Conservation (phyloP, 2,113 vertebrate genomes). For the Anoura caudifer region DNA sequence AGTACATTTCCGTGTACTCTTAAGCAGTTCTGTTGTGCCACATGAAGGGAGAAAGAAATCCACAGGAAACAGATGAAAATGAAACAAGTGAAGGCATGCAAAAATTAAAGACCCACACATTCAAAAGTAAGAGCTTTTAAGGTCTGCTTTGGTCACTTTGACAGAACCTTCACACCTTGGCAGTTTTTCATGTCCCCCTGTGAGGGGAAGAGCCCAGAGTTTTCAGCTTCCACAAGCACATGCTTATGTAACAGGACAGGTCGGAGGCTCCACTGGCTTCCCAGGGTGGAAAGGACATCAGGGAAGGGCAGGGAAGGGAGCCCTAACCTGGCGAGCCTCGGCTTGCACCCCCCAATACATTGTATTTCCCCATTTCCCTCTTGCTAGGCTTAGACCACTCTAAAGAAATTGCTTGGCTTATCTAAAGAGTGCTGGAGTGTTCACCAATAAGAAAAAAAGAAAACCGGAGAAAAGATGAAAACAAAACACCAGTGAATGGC, state of each 20-base stretch:
- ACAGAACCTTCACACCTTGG: background rate
- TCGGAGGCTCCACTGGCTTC: background rate
- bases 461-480: background rate
- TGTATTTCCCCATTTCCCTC: background rate
- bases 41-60: background rate
- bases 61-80: background rate
- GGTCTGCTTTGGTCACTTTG: background rate
- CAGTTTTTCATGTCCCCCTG: background rate
- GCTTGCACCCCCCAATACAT: accelerated
- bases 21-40: accelerated
- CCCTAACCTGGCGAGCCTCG: background rate
- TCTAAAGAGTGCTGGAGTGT: background rate
- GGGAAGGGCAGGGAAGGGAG: background rate
- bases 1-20: background rate
- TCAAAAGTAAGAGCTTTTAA: background rate
- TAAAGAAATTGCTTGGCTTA: background rate
- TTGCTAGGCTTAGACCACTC: background rate
- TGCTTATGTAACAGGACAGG: background rate
- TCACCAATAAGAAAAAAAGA: background rate
- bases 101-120: background rate
- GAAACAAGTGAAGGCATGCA: background rate
- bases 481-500: background rate
- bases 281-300: background rate
- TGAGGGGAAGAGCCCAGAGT: background rate
- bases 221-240: background rate